Evolutionary conservation across 2,888 invertebrate species (phyloP).

Genomic region (Yponomeuta evonymella): DNA sequence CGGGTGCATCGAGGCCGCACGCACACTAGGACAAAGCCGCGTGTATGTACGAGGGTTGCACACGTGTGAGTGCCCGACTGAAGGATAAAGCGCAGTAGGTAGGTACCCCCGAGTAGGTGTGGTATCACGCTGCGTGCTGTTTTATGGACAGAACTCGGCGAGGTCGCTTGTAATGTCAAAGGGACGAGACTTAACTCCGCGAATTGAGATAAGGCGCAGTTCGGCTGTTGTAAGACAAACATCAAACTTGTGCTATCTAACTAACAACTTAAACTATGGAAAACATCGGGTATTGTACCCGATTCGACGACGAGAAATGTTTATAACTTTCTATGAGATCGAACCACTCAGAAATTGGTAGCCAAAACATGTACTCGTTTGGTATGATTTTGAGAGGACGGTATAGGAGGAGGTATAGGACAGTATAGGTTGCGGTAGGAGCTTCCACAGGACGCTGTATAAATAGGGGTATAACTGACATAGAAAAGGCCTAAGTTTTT

Average conservation of each 20-base stretch:
- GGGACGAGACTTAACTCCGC: neutral
- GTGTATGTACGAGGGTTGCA: neutral
- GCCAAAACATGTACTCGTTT: no score
- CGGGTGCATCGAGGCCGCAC: constrained; percentile 1
- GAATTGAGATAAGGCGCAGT: neutral
- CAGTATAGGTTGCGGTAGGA: no score
- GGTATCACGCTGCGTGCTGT: neutral
- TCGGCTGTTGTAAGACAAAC: neutral
- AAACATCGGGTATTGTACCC: no score
- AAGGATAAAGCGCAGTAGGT: constrained; percentile 2
- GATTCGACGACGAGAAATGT: no score
- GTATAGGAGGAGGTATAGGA: no score
- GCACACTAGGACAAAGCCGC: neutral
- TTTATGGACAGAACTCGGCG: neutral
- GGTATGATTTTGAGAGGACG: no score
- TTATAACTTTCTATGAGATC: no score
- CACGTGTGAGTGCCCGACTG: neutral
- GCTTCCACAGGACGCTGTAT: no score
- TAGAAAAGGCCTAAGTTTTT: no score
- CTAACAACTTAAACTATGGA: no score
- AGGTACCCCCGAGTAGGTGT: neutral
- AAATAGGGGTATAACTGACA: no score
- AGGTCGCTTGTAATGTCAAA: neutral
- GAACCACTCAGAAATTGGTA: no score
- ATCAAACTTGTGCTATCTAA: neutral